Evolutionary conservation across 2,113 vertebrate species (phyloP), one percentile per base, ranked within the genome.

Genomic region (Vulpes ferrilata): DNA sequence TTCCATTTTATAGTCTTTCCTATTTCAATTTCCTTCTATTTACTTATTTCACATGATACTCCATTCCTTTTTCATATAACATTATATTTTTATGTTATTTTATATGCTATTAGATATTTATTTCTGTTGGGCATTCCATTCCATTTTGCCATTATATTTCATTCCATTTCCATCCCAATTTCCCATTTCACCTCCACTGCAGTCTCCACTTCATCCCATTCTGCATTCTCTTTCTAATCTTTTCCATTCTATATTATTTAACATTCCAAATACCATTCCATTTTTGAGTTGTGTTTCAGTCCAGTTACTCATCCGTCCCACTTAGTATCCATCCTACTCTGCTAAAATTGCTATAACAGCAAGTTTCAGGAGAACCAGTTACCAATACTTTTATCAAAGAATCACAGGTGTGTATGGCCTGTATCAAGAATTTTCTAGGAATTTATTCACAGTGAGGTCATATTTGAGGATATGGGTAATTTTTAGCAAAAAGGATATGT

Each of bases 271-370:
- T 86, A 92, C 16, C 16, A 71, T 87, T 87, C 27, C 51, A 65
- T 90, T 57, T 82, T 90, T 78, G 38, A 76, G 38, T 51, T 65
- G 53, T 51, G 7, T 79, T 83, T 95, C 80, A 87, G 35, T 82
- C 55, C 19, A 81, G 23, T 82, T 94, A 62, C 10, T 79, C 38
- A 82, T 89, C 43, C 22, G 89, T 19, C 65, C 79, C 80, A 76
- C 48, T 89, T 78, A 93, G 81, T 85, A 90, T 82, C 65, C 25
- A 59, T 85, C 96, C 30, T 43, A 69, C 91, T 80, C 43, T 86
- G 73, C 55, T 53, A 90, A 89, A 94, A 95, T 87, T 76, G 20
- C 89, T 92, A 1, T 60, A 79, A 87, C 0, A 82, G 73, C n/a
- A 62, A 88, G 65, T 83, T 95, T 90, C 76, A 67, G 27, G 27